Conservation (phyloP, 1,140 invertebrate species). For the Macrocentrus cingulum region DNA sequence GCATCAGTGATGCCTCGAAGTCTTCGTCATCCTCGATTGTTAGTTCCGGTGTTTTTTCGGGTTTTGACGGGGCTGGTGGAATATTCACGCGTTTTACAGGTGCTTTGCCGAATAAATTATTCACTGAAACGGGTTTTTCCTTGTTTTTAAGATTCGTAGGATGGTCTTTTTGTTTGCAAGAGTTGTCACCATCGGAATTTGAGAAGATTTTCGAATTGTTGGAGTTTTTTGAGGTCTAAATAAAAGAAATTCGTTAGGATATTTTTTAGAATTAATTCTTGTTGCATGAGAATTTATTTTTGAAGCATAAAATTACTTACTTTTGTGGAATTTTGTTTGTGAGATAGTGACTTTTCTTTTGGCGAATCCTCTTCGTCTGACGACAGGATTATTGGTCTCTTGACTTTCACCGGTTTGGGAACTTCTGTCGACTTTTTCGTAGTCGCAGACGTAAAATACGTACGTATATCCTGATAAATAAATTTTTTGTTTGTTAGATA, state of each 20-base stretch:
- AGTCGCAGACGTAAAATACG: constrained; percentile 30
- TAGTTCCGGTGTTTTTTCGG: constrained; percentile 46
- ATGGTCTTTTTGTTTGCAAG: background rate
- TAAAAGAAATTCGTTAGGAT: background rate
- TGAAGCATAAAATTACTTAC: constrained; percentile 25
- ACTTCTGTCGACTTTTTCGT: constrained; percentile 16
- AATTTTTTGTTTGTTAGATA: background rate
- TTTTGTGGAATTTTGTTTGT: constrained; percentile 21
- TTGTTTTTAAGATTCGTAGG: constrained; percentile 29
- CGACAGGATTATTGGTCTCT: constrained; percentile 38
- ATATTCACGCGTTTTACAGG: constrained; percentile 46
- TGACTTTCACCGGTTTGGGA: constrained; percentile 12
- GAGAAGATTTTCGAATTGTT: constrained; percentile 39
- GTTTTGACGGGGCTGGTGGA: constrained; percentile 36
- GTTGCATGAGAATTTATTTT: too few relatives aligned
- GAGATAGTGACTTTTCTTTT: background rate
- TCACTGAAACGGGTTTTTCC: constrained; percentile 33
- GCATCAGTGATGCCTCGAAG: constrained; percentile 67
- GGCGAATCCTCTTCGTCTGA: constrained; percentile 41
- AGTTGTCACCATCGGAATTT: constrained; percentile 50
- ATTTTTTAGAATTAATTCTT: too few relatives aligned
- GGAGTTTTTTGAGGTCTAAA: background rate
- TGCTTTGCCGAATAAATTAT: constrained; percentile 52
- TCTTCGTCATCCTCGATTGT: constrained; percentile 68
- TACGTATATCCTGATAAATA: constrained; percentile 40